A percentile compares a stretch with the other conserved stretches of the same genome.
These are phyloP conservation scores for Heterodera schachtii DNA, from an alignment of 1,140 invertebrate species.

Conservation along the genomic window DNA sequence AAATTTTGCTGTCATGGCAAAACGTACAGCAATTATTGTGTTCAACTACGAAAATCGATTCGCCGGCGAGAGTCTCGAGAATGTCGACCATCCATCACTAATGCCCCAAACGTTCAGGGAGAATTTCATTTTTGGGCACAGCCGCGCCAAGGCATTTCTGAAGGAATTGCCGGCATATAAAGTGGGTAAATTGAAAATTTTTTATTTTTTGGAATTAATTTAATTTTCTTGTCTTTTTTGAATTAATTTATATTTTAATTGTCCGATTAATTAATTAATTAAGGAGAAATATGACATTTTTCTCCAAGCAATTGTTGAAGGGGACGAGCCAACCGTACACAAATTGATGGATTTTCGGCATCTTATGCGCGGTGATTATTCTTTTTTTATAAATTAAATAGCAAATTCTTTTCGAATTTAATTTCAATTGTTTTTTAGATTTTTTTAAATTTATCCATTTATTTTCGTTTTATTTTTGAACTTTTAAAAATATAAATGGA, in stretches of 20 bases:
- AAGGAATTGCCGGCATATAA: conserved; percentile 22
- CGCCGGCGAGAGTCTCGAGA: too few relatives aligned
- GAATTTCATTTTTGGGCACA: conserved; percentile 29
- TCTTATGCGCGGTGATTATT: neutral
- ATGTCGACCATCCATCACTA: too few relatives aligned
- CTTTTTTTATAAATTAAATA: too few relatives aligned
- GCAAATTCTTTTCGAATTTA: too few relatives aligned
- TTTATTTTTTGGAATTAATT: neutral
- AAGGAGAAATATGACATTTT: conserved; percentile 26
- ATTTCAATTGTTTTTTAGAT: too few relatives aligned
- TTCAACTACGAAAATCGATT: too few relatives aligned
- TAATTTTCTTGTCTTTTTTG: neutral
- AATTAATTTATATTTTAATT: neutral
- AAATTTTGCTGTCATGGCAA: too few relatives aligned
- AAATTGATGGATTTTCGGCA: conserved; percentile 22
- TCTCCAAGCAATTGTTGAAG: conserved; percentile 22
- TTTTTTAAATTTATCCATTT: too few relatives aligned
- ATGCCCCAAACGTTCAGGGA: neutral
- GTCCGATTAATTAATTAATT: conserved; percentile 10
- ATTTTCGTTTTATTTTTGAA: too few relatives aligned
- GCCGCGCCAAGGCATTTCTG: conserved; percentile 19
- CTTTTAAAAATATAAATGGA: too few relatives aligned
- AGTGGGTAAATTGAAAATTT: neutral
- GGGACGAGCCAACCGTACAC: conserved; percentile 13
- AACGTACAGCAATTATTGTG: too few relatives aligned